A percentile compares a stretch with the other conserved stretches of the same genome.
Conservation (phyloP, 2,113 vertebrate genomes). For the Mohoua ochrocephala region DNA sequence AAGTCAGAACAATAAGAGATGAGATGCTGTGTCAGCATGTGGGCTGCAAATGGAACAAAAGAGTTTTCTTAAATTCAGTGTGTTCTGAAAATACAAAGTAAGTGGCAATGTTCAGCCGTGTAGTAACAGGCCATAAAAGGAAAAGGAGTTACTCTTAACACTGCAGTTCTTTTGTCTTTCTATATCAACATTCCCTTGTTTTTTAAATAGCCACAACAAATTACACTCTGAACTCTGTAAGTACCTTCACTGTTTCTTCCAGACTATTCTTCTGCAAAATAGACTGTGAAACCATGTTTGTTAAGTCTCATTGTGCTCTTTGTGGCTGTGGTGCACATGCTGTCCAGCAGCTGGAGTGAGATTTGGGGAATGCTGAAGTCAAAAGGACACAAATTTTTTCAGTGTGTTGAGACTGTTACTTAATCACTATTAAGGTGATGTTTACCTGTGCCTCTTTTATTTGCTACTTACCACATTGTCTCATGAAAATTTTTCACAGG, state of each 20-base stretch:
- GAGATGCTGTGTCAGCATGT: slow-evolving; percentile 25
- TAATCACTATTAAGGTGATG: not conserved
- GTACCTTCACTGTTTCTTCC: not conserved
- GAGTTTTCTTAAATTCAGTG: slow-evolving; percentile 12
- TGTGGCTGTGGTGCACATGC: not conserved
- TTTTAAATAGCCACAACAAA: not conserved
- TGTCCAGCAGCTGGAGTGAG: not conserved
- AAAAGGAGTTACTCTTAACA: not conserved
- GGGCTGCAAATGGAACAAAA: slow-evolving; percentile 36
- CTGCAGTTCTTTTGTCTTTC: slow-evolving; percentile 20
- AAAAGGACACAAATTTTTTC: not conserved
- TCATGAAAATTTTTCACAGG: not conserved
- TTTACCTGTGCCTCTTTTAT: not conserved
- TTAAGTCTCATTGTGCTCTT: not conserved
- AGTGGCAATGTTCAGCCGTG: slow-evolving; percentile 8
- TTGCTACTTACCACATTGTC: not conserved
- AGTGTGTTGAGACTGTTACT: not conserved
- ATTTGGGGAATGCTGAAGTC: not conserved
- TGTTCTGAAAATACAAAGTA: slow-evolving; percentile 3
- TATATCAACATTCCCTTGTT: not conserved
- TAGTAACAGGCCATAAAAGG: slow-evolving; percentile 19
- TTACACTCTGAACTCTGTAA: not conserved
- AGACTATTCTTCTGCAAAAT: not conserved
- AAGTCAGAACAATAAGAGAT: slow-evolving; percentile 31
- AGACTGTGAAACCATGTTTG: not conserved